These are phyloP conservation scores for Sphaeramia orbicularis DNA, from an alignment of 2,797 vertebrate species.

Conservation along the genomic window DNA sequence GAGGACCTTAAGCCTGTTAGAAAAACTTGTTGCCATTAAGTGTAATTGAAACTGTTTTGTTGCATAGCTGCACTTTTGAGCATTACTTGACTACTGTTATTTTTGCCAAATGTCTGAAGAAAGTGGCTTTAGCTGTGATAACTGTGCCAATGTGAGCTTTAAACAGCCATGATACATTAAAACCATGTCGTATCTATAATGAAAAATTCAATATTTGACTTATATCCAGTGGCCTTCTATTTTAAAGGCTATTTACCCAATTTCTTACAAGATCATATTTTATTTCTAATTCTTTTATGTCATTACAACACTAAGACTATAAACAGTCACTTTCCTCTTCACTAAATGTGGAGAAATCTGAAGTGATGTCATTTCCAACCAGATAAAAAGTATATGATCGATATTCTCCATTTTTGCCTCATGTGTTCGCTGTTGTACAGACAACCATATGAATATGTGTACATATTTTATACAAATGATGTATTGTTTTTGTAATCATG, in stretches of 20 bases:
- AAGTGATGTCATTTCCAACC: slow-evolving; percentile 30
- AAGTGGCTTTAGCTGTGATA: slow-evolving; percentile 52
- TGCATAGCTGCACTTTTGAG: slow-evolving; percentile 45
- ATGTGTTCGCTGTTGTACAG: slow-evolving; percentile 76
- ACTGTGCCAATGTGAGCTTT: slow-evolving; percentile 72
- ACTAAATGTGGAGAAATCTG: slow-evolving; percentile 39
- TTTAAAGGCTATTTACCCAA: slow-evolving; percentile 36
- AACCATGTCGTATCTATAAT: slow-evolving; percentile 26
- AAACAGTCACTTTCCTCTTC: slow-evolving; percentile 6
- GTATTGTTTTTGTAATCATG: slow-evolving; percentile 74
- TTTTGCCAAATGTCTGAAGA: slow-evolving; percentile 74
- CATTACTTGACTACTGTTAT: slow-evolving; percentile 57
- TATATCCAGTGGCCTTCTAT: slow-evolving; percentile 75
- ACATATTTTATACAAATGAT: slow-evolving; percentile 79
- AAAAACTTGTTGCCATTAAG: slow-evolving; percentile 24
- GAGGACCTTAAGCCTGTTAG: slow-evolving; percentile 12
- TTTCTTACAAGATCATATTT: slow-evolving; percentile 44
- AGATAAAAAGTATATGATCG: slow-evolving; percentile 47
- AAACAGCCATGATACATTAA: slow-evolving; percentile 48
- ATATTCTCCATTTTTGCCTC: slow-evolving; percentile 52
- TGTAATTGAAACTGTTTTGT: slow-evolving; percentile 32
- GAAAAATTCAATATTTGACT: slow-evolving; percentile 51
- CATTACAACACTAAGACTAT: slow-evolving; percentile 15
- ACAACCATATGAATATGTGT: slow-evolving; percentile 67
- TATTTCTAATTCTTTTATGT: slow-evolving; percentile 41